Conservation (phyloP, 2,888 invertebrate genomes). For the Hirtodrosophila duncani region DNA sequence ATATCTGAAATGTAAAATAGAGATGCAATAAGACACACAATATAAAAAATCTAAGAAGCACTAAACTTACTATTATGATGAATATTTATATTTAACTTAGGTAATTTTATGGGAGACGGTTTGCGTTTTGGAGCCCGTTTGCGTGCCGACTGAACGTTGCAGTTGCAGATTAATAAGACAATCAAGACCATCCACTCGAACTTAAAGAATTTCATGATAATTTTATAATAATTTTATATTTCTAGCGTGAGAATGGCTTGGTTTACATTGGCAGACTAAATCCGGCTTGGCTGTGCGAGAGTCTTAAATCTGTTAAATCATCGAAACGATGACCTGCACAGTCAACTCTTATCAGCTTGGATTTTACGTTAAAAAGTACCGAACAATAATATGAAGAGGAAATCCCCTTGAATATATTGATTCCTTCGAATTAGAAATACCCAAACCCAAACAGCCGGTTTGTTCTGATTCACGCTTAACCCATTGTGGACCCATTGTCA, state of each 20-base stretch:
- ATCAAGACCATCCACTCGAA: slow-evolving; percentile 35
- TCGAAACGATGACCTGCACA: slow-evolving; percentile 13
- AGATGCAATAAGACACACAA: not conserved
- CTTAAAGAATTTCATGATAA: slow-evolving; percentile 47
- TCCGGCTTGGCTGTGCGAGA: not conserved
- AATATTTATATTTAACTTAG: slow-evolving; percentile 45
- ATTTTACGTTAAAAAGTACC: slow-evolving; percentile 14
- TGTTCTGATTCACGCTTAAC: slow-evolving; percentile 21
- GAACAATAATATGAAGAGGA: slow-evolving; percentile 13
- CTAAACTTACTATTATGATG: slow-evolving; percentile 51
- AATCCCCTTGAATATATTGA: slow-evolving; percentile 25
- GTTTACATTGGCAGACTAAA: slow-evolving; percentile 17
- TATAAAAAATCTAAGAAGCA: too few relatives aligned
- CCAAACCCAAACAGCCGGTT: slow-evolving; percentile 9
- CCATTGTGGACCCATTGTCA: slow-evolving; percentile 35
- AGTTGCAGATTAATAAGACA: slow-evolving; percentile 17
- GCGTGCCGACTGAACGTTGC: slow-evolving; percentile 30
- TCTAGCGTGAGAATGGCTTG: not conserved
- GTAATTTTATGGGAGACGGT: slow-evolving; percentile 13
- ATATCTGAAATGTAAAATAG: slow-evolving; percentile 41
- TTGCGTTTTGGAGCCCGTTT: slow-evolving; percentile 30
- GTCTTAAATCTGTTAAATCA: slow-evolving; percentile 22
- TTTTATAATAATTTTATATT: not conserved
- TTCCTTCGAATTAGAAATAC: not conserved
- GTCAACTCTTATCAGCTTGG: slow-evolving; percentile 32